Evolutionary conservation across 2,113 vertebrate genomes (phyloP), one percentile per base, ranked within the genome.

Genomic region (Campylorhamphus procurvoides): DNA sequence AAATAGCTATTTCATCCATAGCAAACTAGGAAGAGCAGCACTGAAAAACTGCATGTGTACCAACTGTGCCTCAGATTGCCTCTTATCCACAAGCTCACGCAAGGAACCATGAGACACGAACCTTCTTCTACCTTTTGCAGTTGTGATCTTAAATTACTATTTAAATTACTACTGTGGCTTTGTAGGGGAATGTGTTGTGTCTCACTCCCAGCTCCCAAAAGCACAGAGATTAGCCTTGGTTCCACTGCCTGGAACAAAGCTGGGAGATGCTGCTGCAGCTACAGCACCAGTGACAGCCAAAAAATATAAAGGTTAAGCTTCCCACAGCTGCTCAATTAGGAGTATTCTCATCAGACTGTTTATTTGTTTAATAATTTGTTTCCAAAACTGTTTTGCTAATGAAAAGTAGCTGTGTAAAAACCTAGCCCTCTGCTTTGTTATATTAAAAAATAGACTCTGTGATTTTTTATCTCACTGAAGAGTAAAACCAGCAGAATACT

Each of bases 71-170:
- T 49, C 24, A 55, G 10, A 18, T 33, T 82, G 35, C 29, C 46
- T 68, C 46, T 53, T 50, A 40, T 19, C 47, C 64, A 16, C 31
- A 72, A 39, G 55, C 13, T 84, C 9, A 14, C 35, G 39, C 13
- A 40, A 42, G 27, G 23, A 80, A 44, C 24, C 14, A 3, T 1
- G 56, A 63, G 53, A 42, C 28, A 29, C 0, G 1, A 42, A 67
- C 17, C 13, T 58, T 53, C 23, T 64, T n/a, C 59, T 87, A 64
- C 28, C 37, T 84, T 47, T 75, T 50, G 72, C 15, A 64, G 13
- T 5, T 5, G 9, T 63, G 28, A 74, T 53, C 60, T 67, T 33
- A 67, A 85, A 79, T 83, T 63, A 79, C 37, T 37, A 37, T 37
- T 37, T 37, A 37, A 37, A 37, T 37, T 37, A 37, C 37, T 37